phyloP scores from a whole-genome alignment of 2,113 vertebrate species.

The Sinocyclocheilus maitianheensis region DNA sequence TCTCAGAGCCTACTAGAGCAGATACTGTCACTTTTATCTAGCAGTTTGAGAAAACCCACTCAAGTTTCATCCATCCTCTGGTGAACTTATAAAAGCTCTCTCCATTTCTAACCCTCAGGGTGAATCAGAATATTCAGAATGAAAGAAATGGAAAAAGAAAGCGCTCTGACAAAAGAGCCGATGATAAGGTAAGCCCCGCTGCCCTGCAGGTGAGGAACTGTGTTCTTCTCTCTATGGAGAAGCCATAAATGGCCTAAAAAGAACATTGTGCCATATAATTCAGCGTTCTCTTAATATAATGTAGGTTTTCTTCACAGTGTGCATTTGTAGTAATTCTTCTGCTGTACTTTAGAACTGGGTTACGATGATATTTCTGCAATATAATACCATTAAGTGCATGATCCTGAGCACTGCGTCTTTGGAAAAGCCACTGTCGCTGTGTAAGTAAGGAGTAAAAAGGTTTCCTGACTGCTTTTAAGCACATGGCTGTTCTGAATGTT shows the following conservation, averaged over 20 bases:
- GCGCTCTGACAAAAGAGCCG: constrained; percentile 18
- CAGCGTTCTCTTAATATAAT: not conserved
- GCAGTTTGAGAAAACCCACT: constrained; percentile 8
- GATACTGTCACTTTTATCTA: constrained; percentile 19
- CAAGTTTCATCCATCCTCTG: constrained; percentile 1
- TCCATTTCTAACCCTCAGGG: constrained; percentile 7
- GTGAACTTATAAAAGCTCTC: constrained; percentile 12
- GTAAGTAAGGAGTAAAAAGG: not conserved
- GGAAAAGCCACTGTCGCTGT: not conserved
- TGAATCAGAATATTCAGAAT: constrained; percentile 40
- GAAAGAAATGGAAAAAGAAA: constrained; percentile 16
- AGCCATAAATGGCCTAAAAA: constrained; percentile 23
- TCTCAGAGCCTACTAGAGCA: not conserved
- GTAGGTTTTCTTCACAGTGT: not conserved
- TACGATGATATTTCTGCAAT: not conserved
- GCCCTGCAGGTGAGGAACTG: constrained; percentile 12
- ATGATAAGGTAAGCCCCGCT: constrained; percentile 35
- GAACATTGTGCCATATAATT: constrained; percentile 3
- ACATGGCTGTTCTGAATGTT: not conserved
- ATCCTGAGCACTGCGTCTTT: not conserved
- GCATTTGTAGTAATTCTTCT: not conserved
- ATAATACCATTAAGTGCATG: not conserved
- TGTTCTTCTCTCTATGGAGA: not conserved
- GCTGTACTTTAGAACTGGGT: not conserved
- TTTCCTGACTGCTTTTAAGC: not conserved